A percentile compares a stretch with the other conserved stretches of the same genome.
Evolutionary conservation across 2,888 invertebrate species (phyloP).

Genomic region (Tinea semifulvella): DNA sequence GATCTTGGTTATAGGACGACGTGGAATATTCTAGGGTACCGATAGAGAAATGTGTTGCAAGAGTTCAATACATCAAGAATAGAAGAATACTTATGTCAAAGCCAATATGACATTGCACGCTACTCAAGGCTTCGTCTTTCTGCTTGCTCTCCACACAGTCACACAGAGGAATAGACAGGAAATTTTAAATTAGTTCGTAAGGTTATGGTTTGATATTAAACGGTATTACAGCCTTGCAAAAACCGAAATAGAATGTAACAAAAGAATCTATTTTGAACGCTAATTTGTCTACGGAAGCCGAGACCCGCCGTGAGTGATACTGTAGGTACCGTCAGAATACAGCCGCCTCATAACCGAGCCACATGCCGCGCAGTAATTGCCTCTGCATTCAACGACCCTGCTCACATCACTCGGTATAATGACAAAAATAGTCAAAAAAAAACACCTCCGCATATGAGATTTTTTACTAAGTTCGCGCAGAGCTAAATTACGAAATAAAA

Average conservation of each 20-base stretch:
- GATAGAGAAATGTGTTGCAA: no score
- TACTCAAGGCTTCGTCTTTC: no score
- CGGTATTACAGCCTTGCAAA: conserved; percentile 3
- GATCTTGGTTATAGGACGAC: no score
- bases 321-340: conserved; percentile 40
- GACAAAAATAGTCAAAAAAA: conserved; percentile 67
- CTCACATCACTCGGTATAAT: conserved; percentile 66
- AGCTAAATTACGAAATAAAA: conserved; percentile 68
- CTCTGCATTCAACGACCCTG: conserved; percentile 63
- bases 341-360: conserved; percentile 62
- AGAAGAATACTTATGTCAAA: no score
- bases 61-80: no score
- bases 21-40: no score
- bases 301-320: conserved; percentile 40
- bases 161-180: no score
- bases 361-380: conserved; percentile 66
- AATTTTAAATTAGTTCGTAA: no score
- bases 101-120: no score
- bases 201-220: no score
- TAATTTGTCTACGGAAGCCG: conserved; percentile 64
- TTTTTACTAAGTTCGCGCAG: conserved; percentile 61
- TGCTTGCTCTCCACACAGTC: no score
- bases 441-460: conserved; percentile 58
- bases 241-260: conserved; percentile 25
- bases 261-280: conserved; percentile 47